A percentile compares a stretch with the other conserved stretches of the same genome.
phyloP scores from a whole-genome alignment of 2,113 vertebrate species.

The Balaenoptera acutorostrata region DNA sequence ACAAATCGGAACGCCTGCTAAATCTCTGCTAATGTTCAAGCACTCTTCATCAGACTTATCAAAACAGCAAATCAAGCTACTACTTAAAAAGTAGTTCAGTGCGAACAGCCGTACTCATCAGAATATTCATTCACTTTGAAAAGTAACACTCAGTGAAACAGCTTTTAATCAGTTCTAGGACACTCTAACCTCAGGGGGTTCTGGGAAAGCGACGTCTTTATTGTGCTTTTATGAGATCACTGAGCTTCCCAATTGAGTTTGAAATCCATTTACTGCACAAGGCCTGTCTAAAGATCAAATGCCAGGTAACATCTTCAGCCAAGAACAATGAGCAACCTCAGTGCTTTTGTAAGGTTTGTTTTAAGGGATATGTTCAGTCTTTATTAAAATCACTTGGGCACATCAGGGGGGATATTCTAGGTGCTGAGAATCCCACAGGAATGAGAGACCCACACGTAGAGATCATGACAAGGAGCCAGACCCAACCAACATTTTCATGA shows the following conservation, averaged over 20 bases:
- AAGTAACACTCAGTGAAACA: not conserved
- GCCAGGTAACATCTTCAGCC: not conserved
- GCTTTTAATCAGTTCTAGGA: slow-evolving; percentile 51
- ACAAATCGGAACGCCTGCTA: not conserved
- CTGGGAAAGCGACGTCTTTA: not conserved
- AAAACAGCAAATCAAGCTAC: slow-evolving; percentile 32
- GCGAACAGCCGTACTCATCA: not conserved
- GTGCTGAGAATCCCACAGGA: not conserved
- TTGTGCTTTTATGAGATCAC: not conserved
- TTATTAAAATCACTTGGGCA: not conserved
- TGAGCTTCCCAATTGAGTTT: not conserved
- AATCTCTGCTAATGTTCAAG: slow-evolving; percentile 12
- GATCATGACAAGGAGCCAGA: not conserved
- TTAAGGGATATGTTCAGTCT: not conserved
- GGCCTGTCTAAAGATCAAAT: not conserved
- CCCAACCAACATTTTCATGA: not conserved
- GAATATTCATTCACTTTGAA: slow-evolving; percentile 46
- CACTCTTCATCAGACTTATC: slow-evolving; percentile 19
- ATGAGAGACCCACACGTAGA: not conserved
- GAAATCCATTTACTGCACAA: not conserved
- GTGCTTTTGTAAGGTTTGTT: not conserved
- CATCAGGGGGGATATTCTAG: not conserved
- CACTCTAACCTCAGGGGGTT: slow-evolving; percentile 19
- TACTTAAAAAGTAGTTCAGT: slow-evolving; percentile 23
- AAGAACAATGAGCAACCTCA: not conserved